Percentiles rank a stretch among this genome's conserved stretches.
Conservation (phyloP, 2,888 invertebrate genomes). For the Graphium colonna region DNA sequence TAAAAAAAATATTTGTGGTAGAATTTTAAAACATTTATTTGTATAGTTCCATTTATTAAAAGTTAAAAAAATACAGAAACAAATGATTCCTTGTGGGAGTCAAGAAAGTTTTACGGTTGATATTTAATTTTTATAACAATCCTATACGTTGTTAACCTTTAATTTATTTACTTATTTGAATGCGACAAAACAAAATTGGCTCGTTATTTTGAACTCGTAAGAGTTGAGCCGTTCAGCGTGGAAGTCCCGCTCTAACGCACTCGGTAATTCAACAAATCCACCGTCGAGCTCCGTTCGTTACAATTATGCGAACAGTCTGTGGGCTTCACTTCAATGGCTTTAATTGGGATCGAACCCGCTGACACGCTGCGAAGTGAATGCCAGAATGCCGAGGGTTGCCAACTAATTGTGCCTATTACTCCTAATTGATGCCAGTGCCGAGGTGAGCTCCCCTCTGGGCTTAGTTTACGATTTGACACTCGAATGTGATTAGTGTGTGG, state of each 20-base stretch:
- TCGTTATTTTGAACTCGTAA: too few species aligned
- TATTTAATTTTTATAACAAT: too few species aligned
- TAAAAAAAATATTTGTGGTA: too few species aligned
- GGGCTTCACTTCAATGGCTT: not conserved
- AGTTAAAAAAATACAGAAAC: too few species aligned
- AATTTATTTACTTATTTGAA: too few species aligned
- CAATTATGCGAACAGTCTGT: not conserved
- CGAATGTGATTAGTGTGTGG: constrained; percentile 9
- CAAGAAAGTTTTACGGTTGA: too few species aligned
- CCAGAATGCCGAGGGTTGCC: not conserved
- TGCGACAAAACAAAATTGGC: too few species aligned
- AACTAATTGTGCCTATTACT: constrained; percentile 13
- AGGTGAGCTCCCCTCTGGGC: not conserved
- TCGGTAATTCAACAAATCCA: not conserved
- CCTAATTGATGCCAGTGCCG: constrained; percentile 8
- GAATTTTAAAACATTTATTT: not conserved
- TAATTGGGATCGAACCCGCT: constrained; percentile 11
- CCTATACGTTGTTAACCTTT: too few species aligned
- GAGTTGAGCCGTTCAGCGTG: not conserved
- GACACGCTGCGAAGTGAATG: not conserved
- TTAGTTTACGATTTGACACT: constrained; percentile 8
- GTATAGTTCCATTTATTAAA: too few species aligned
- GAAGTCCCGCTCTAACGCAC: not conserved
- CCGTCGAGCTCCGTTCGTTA: not conserved
- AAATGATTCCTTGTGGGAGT: too few species aligned